Evolutionary conservation across 1,140 invertebrate species (phyloP).

Genomic region (Pseudomyrmex flavicornis): DNA sequence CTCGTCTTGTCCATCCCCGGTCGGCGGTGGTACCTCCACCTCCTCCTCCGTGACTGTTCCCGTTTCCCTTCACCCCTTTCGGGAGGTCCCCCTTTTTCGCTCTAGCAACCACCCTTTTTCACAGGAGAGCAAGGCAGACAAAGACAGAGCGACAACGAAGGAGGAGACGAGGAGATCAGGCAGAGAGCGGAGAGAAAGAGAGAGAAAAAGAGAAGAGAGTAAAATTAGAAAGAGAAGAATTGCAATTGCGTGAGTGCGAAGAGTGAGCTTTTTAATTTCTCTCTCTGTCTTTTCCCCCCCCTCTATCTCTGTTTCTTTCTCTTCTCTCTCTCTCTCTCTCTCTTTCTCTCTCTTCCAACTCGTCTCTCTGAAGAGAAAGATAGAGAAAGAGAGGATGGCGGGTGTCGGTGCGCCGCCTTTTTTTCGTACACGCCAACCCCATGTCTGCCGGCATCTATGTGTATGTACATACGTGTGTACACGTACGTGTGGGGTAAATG

Average conservation of each 20-base stretch:
- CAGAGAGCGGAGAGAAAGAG: conserved; percentile 32
- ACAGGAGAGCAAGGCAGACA: conserved; percentile 63
- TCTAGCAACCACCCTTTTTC: conserved; percentile 74
- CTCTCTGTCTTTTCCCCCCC: no score
- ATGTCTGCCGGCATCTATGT: conserved; percentile 65
- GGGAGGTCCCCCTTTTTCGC: conserved; percentile 73
- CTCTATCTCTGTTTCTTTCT: no score
- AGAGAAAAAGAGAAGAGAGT: conserved; percentile 27
- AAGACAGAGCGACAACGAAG: conserved; percentile 55
- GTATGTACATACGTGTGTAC: conserved; percentile 15
- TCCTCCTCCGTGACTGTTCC: conserved; percentile 17
- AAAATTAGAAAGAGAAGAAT: conserved; percentile 53
- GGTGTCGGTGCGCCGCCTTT: conserved; percentile 72
- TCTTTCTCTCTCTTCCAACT: no score
- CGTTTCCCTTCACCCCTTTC: conserved; percentile 56
- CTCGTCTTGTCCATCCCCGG: conserved; percentile 73
- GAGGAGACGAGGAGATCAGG: conserved; percentile 29
- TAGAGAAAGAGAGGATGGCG: conserved; percentile 39
- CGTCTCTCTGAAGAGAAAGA: conserved; percentile 15
- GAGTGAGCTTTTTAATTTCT: conserved; percentile 11
- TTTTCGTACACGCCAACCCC: conserved; percentile 73
- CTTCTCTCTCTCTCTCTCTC: no score
- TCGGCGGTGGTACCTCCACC: conserved; percentile 57
- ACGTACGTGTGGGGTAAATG: conserved; percentile 70
- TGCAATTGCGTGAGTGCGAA: conserved; percentile 25